Conservation (phyloP, 2,888 invertebrate species). For the Tubulanus polymorphus region DNA sequence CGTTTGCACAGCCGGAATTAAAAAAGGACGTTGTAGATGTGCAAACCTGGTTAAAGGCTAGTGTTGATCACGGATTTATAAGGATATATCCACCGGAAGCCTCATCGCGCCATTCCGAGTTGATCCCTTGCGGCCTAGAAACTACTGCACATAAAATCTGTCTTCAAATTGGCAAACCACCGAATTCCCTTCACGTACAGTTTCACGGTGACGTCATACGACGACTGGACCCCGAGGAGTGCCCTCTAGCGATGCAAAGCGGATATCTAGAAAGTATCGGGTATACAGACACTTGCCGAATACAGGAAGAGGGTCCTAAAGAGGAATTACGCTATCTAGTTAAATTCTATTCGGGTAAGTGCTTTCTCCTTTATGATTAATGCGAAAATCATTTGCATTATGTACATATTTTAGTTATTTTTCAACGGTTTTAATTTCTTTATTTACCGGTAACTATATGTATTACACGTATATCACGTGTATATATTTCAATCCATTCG, state of each 20-base stretch:
- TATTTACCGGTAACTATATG: too few species aligned
- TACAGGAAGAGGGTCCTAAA: slow-evolving; percentile 49
- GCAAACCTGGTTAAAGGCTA: slow-evolving; percentile 39
- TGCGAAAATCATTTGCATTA: too few species aligned
- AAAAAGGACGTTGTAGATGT: slow-evolving; percentile 27
- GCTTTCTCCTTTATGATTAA: neutral
- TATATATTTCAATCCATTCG: too few species aligned
- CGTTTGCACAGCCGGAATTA: too few species aligned
- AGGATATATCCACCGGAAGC: slow-evolving; percentile 44
- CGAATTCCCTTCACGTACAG: slow-evolving; percentile 51
- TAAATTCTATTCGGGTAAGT: slow-evolving; percentile 51
- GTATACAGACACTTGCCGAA: slow-evolving; percentile 38
- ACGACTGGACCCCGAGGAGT: slow-evolving; percentile 49
- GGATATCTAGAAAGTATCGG: slow-evolving; percentile 52
- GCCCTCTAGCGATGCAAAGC: slow-evolving; percentile 53
- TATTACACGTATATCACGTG: too few species aligned
- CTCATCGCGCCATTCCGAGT: slow-evolving; percentile 30
- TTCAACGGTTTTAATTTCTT: neutral
- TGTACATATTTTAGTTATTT: too few species aligned
- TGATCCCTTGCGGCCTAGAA: slow-evolving; percentile 48
- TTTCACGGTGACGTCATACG: slow-evolving; percentile 50
- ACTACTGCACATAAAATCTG: slow-evolving; percentile 50
- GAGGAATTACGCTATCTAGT: slow-evolving; percentile 49
- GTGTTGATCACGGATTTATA: slow-evolving; percentile 48
- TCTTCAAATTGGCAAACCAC: slow-evolving; percentile 41